Percentiles rank a stretch among this genome's conserved stretches.
Conservation (phyloP, 2,888 invertebrate genomes). For the Lycophotia porphyrea region DNA sequence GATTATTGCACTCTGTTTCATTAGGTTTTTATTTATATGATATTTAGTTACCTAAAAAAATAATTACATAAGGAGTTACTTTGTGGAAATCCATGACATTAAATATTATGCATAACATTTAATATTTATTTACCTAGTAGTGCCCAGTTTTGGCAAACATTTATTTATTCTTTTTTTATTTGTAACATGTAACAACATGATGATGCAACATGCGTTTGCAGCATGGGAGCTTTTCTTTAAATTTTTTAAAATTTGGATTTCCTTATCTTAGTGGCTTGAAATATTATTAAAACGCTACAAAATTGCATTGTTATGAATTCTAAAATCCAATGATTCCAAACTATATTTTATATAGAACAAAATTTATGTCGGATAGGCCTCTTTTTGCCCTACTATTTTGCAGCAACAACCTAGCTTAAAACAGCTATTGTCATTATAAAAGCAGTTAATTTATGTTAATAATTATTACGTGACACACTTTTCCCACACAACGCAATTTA, state of each 20-base stretch:
- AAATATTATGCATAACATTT: not conserved
- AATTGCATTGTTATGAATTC: not conserved
- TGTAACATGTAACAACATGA: too few relatives aligned
- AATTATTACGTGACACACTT: not conserved
- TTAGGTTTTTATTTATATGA: not conserved
- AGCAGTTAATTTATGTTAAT: conserved; percentile 10
- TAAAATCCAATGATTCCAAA: too few relatives aligned
- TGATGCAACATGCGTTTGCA: too few relatives aligned
- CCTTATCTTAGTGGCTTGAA: not conserved
- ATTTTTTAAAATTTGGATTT: not conserved
- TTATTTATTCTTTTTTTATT: too few relatives aligned
- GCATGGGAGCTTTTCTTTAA: not conserved
- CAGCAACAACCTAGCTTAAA: not conserved
- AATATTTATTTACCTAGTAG: not conserved
- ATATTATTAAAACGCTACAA: not conserved
- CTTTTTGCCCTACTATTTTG: not conserved
- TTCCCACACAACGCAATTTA: not conserved
- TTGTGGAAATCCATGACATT: too few relatives aligned
- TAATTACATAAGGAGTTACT: too few relatives aligned
- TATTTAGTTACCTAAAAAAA: not conserved
- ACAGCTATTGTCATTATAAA: not conserved
- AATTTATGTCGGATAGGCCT: not conserved
- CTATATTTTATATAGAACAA: too few relatives aligned
- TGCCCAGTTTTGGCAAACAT: not conserved
- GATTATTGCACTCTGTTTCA: not conserved